Base-by-base conservation (phyloP, 2,797 vertebrate genomes). In the Lacerta viridis region DNA sequence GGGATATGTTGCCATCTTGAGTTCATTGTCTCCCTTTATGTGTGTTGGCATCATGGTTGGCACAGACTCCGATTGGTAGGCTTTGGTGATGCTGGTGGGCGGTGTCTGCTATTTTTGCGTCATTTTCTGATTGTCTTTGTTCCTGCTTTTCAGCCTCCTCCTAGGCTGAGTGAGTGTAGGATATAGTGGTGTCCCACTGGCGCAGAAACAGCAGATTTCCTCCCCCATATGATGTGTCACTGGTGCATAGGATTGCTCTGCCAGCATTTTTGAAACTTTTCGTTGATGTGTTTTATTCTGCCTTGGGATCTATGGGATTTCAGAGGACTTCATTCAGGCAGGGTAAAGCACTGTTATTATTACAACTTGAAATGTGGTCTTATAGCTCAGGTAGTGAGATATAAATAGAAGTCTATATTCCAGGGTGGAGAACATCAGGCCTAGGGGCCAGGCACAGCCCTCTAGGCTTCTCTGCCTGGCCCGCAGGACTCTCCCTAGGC, bases 201-300 rank as follows among this genome's bases (percentile, higher is more conserved):
- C 15, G 17, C 15, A 72, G 71, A 17, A 36, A 7, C 59, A 61
- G 20, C 59, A 61, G 59, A 1, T 74, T 33, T 33, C 33, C 33
- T 33, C n/a, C 69, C n/a, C 17, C 33, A 61, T 23, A 18, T 61
- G 18, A 61, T 23, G 5, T 61, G 18, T 61, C 17, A 25, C 13
- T 82, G 10, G 39, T 41, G 17, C 41, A 66, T 7, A 39, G 27
- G 64, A 82, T 82, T 18, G 39, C 27, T n/a, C 61, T 41, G 17
- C 25, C 64, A 66, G 80, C 61, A 71, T 84, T 84, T 74, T 72
- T 72, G 46, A 33, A 69, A 84, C 55, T 72, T 84, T 5, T 59
- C 39, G 8, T 59, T 74, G 27, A 64, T 85, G 71, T 27, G 20
- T 55, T 71, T 36, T 72, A 25, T 7, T 59, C 10, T 72, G 23